A percentile compares a stretch with the other conserved stretches of the same genome.
Conservation (phyloP, 37 sponge, comb jelly and placozoan species). For the Oscarella lobularis region DNA sequence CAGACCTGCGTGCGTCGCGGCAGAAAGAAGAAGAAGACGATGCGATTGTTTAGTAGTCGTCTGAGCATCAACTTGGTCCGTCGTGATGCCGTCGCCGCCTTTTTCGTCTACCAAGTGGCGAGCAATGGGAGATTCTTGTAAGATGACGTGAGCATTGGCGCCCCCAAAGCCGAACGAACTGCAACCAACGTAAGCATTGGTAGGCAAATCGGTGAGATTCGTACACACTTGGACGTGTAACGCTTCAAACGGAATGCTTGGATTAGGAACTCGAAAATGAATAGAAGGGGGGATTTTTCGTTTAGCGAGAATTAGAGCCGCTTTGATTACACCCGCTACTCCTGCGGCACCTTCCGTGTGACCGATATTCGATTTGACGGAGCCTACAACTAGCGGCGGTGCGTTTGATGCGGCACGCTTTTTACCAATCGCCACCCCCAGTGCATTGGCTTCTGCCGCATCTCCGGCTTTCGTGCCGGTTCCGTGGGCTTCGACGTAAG, state of each 20-base stretch:
- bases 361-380: constrained; percentile 23
- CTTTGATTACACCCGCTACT: constrained; percentile 12
- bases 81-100: neutral
- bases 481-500: constrained; percentile 21
- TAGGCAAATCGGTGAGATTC: neutral
- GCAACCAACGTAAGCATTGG: constrained; percentile 13
- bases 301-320: constrained; percentile 2
- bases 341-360: constrained; percentile 19
- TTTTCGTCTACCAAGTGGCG: neutral
- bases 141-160: constrained; percentile 26
- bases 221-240: neutral
- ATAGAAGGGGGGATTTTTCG: constrained; percentile 16
- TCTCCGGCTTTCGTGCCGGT: constrained; percentile 33
- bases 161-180: constrained; percentile 31
- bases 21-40: neutral
- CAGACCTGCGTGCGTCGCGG: neutral
- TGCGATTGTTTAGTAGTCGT: no score
- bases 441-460: constrained; percentile 12
- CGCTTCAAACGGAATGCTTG: constrained; percentile 3
- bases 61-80: neutral
- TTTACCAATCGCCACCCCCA: constrained; percentile 10
- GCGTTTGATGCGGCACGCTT: neutral
- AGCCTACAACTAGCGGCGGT: constrained; percentile 13
- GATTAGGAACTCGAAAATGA: constrained; percentile 21
- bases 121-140: constrained; percentile 6